phyloP scores from a whole-genome alignment of 1,140 invertebrate genomes.

The Drosophila tsacasi region DNA sequence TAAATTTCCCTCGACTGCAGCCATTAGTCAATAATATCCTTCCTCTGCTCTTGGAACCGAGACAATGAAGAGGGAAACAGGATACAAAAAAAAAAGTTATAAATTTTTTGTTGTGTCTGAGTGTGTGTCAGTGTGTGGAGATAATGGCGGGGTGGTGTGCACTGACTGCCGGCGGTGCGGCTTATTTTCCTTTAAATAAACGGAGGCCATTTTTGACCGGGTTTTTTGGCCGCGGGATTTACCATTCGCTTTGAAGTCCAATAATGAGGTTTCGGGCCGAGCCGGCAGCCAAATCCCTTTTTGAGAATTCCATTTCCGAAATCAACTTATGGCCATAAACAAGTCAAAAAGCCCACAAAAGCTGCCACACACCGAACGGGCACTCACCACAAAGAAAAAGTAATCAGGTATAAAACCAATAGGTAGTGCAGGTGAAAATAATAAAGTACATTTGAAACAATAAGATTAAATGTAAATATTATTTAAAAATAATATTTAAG shows the following conservation, averaged over 20 bases:
- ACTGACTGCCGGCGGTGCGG: constrained; percentile 10
- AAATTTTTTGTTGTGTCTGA: constrained; percentile 20
- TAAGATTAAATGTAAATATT: too few relatives aligned
- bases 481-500: not conserved
- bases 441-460: constrained; percentile 2
- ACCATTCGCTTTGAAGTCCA: constrained; percentile 39
- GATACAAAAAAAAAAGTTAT: constrained; percentile 25
- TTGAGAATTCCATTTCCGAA: constrained; percentile 73
- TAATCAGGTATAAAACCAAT: constrained; percentile 2
- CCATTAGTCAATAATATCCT: constrained; percentile 55
- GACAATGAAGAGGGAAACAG: constrained; percentile 34
- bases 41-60: constrained; percentile 21
- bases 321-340: constrained; percentile 80
- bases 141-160: constrained; percentile 21
- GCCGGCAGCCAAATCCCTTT: constrained; percentile 45
- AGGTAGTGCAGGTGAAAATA: constrained; percentile 3
- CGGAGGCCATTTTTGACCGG: constrained; percentile 41
- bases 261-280: constrained; percentile 41
- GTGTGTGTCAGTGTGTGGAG: not conserved
- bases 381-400: not conserved
- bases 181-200: constrained; percentile 40
- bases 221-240: constrained; percentile 46
- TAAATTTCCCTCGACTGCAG: constrained; percentile 52
- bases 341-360: constrained; percentile 69
- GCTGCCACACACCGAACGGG: constrained; percentile 37